phyloP scores from a whole-genome alignment of 2,888 invertebrate species.

The Idaea aversata region DNA sequence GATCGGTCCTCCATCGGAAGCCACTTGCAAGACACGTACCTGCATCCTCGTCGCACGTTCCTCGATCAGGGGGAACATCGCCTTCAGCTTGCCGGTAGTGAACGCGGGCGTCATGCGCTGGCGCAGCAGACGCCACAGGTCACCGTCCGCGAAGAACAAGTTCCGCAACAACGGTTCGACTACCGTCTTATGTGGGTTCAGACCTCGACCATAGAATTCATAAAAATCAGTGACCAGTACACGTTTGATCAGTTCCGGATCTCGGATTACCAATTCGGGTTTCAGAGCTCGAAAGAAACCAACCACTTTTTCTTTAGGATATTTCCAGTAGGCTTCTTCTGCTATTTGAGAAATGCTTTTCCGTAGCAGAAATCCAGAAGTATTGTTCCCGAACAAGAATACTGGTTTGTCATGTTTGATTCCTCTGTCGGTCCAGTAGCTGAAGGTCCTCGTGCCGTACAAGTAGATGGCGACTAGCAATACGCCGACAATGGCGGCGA shows the following conservation, averaged over 20 bases:
- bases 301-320: conserved; percentile 45
- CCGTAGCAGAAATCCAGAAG: conserved; percentile 26
- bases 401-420: conserved; percentile 43
- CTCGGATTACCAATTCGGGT: conserved; percentile 44
- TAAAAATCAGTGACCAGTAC: conserved; percentile 44
- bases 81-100: conserved; percentile 49
- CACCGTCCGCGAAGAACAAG: conserved; percentile 51
- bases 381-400: conserved; percentile 38
- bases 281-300: conserved; percentile 39
- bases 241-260: conserved; percentile 46
- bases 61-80: conserved; percentile 54
- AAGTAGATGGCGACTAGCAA: conserved; percentile 33
- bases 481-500: conserved; percentile 3
- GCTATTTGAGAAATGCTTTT: conserved; percentile 39
- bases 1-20: conserved; percentile 27
- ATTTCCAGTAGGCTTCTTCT: conserved; percentile 41
- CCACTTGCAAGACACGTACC: conserved; percentile 28
- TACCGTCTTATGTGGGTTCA: conserved; percentile 37
- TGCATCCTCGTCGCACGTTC: conserved; percentile 48
- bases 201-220: conserved; percentile 43
- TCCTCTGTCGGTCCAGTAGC: conserved; percentile 42
- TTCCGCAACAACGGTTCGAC: conserved; percentile 49
- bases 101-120: conserved; percentile 56
- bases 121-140: conserved; percentile 51
- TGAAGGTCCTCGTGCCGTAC: conserved; percentile 41